Evolutionary conservation across 1,140 invertebrate genomes (phyloP), one percentile per base, ranked within the genome.

Genomic region (Pararge aegeria): DNA sequence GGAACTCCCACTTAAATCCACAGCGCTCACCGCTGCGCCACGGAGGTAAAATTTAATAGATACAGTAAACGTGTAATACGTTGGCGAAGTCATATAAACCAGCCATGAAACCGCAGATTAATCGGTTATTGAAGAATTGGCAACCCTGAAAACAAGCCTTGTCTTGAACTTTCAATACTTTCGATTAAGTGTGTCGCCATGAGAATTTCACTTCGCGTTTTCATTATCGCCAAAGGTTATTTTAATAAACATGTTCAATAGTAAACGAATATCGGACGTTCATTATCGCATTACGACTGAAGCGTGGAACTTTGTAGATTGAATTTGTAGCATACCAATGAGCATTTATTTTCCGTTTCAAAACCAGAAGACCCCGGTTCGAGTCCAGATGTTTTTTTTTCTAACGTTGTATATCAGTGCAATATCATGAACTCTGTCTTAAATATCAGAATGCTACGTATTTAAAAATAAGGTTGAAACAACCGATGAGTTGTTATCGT

Each of bases 291-390:
- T 46, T 46, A 20, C 19, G 1, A 20, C 16, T 46, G 42, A 20
- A 46, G 18, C 42, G 18, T 46, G 24, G 24, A 5, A 46, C 40
- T 44, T 20, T 20, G 6, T 20, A 46, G 42, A 46, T 46, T 20
- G 19, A 46, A 46, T 20, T 44, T 18, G 10, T 44, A 4, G 37
- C 3, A 16, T 7, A 15, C 40, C 10, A 20, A 20, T 46, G 12
- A 46, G 18, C 42, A 46, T 46, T 46, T 9, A 18, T 5, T 46
- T 46, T 46, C 42, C 42, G 42, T 46, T 46, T 19, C 10, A 46
- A 20, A n/a, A n/a, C n/a, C n/a, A n/a, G n/a, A n/a, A n/a, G n/a
- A n/a, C n/a, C n/a, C n/a, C n/a, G n/a, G n/a, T n/a, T n/a, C n/a
- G n/a, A n/a, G n/a, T n/a, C n/a, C n/a, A n/a, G n/a, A n/a, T n/a